Evolutionary conservation across 1,140 invertebrate genomes (phyloP).

Genomic region (Leptinotarsa lineolata): DNA sequence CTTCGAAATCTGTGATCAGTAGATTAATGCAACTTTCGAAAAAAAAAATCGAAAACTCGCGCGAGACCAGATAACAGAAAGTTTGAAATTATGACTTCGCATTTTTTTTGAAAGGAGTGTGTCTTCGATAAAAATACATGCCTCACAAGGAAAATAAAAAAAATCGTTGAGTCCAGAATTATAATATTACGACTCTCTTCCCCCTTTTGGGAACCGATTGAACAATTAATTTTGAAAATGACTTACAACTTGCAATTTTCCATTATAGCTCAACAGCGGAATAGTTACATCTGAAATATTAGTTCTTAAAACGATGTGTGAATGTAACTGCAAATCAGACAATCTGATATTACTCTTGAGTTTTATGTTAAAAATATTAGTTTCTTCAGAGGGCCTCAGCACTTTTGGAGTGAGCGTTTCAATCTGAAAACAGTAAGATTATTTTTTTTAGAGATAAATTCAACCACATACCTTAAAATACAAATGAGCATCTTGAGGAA

Average conservation of each 20-base stretch:
- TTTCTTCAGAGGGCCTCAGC: conserved; percentile 65
- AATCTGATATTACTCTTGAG: conserved; percentile 59
- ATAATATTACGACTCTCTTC: too few relatives aligned
- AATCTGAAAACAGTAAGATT: conserved; percentile 61
- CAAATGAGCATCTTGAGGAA: conserved; percentile 63
- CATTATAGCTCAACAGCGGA: conserved; percentile 76
- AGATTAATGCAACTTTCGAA: too few relatives aligned
- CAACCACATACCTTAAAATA: conserved; percentile 63
- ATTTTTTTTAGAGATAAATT: conserved; percentile 4
- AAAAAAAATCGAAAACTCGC: too few relatives aligned
- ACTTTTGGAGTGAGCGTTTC: conserved; percentile 65
- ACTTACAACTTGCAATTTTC: conserved; percentile 66
- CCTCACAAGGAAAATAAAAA: too few relatives aligned
- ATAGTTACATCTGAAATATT: conserved; percentile 75
- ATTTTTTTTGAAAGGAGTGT: too few relatives aligned
- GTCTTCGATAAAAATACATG: too few relatives aligned
- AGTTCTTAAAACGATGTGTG: conserved; percentile 69
- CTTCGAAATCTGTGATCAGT: too few relatives aligned
- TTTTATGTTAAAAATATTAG: conserved; percentile 65
- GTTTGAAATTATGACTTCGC: too few relatives aligned
- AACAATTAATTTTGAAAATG: not conserved
- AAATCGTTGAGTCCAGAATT: too few relatives aligned
- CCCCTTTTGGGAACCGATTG: too few relatives aligned
- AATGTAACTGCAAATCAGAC: conserved; percentile 66
- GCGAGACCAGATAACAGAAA: too few relatives aligned